Conservation (phyloP, 2,797 vertebrate species). For the Astyanax mexicanus region DNA sequence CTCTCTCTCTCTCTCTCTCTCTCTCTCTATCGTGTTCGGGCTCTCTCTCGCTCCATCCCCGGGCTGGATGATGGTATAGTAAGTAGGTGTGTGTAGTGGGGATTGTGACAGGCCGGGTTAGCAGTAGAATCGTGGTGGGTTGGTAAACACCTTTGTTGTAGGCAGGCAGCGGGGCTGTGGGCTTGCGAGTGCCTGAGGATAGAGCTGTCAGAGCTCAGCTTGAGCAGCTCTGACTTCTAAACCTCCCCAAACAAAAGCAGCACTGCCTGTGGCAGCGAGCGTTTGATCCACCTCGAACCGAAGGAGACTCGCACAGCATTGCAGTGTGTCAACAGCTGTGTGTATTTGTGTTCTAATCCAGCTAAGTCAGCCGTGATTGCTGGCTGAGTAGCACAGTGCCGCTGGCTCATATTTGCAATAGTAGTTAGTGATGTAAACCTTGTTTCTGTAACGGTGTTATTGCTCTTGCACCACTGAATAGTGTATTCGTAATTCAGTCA, state of each 20-base stretch:
- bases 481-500: too few relatives aligned
- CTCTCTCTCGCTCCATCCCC: slow-evolving; percentile 1
- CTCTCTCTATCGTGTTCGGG: not conserved
- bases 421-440: not conserved
- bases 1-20: slow-evolving; percentile 11
- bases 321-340: slow-evolving; percentile 29
- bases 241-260: slow-evolving; percentile 41
- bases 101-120: slow-evolving; percentile 32
- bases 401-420: not conserved
- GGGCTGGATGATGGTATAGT: slow-evolving; percentile 20
- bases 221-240: slow-evolving; percentile 41
- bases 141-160: slow-evolving; percentile 38
- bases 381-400: not conserved
- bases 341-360: slow-evolving; percentile 23
- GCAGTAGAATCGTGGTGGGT: slow-evolving; percentile 20
- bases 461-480: not conserved
- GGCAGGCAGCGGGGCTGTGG: slow-evolving; percentile 14
- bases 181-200: slow-evolving; percentile 61
- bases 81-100: slow-evolving; percentile 39
- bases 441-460: not conserved
- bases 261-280: slow-evolving; percentile 40
- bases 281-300: slow-evolving; percentile 36
- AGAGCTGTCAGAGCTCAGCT: slow-evolving; percentile 70
- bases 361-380: not conserved
- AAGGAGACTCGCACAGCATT: slow-evolving; percentile 32